These are phyloP conservation scores for Iselma pallidipennis DNA, from an alignment of 2,888 invertebrate genomes.

Conservation along the genomic window DNA sequence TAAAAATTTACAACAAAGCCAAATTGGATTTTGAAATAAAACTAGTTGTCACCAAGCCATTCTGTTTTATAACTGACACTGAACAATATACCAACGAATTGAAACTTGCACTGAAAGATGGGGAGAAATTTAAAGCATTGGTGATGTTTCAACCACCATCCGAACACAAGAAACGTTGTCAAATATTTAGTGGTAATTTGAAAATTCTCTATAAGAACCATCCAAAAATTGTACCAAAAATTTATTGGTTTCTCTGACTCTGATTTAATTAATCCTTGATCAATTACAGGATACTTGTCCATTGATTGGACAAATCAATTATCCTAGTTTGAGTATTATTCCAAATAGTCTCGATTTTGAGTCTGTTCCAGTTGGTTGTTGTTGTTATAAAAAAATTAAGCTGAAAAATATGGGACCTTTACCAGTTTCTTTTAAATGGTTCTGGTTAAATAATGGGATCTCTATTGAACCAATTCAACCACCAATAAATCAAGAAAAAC, in stretches of 20 bases:
- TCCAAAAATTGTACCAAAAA: constrained; percentile 50
- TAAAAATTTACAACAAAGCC: constrained; percentile 57
- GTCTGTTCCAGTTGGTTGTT: constrained; percentile 60
- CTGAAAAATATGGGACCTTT: constrained; percentile 61
- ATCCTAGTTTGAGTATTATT: constrained; percentile 66
- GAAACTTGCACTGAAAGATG: constrained; percentile 10
- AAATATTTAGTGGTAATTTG: constrained; percentile 40
- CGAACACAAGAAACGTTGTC: constrained; percentile 39
- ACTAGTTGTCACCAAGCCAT: constrained; percentile 9
- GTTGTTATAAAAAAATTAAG: constrained; percentile 54
- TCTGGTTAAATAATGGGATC: constrained; percentile 35
- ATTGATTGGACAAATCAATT: constrained; percentile 67
- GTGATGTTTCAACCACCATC: constrained; percentile 35
- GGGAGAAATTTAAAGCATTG: constrained; percentile 5
- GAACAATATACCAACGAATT: constrained; percentile 9
- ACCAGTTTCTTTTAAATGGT: constrained; percentile 54
- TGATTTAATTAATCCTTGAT: neutral
- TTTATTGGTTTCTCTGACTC: constrained; percentile 3
- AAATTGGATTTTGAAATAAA: constrained; percentile 12
- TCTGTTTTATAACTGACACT: constrained; percentile 9
- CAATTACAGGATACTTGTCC: constrained; percentile 64
- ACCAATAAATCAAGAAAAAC: too few species aligned
- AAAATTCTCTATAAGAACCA: constrained; percentile 52
- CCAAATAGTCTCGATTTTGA: constrained; percentile 65
- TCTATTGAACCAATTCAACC: neutral